Percentiles rank a stretch among this genome's conserved stretches.
These are phyloP conservation scores for Lasioglossum lativentre DNA, from an alignment of 2,888 invertebrate species.

Conservation along the genomic window DNA sequence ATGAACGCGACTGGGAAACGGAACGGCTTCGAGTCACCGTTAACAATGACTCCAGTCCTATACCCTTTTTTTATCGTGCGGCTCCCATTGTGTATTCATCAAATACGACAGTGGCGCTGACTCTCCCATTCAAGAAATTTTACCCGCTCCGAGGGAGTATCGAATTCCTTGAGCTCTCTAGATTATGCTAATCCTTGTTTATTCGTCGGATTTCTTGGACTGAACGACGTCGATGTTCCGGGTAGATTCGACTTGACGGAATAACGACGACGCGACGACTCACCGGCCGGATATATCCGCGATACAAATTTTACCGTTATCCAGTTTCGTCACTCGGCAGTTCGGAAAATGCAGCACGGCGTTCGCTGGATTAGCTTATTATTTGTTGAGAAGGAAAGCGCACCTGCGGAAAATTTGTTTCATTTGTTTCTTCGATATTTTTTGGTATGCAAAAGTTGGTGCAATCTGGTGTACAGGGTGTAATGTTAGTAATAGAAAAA, in stretches of 20 bases:
- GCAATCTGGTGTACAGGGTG: too few species aligned
- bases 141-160: not conserved
- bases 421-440: too few species aligned
- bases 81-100: conserved; percentile 23
- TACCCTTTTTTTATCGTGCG: conserved; percentile 12
- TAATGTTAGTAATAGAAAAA: too few species aligned
- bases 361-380: not conserved
- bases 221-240: not conserved
- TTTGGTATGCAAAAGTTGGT: too few species aligned
- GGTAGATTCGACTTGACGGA: not conserved
- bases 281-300: too few species aligned
- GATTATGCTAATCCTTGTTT: conserved; percentile 12
- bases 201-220: not conserved
- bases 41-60: conserved; percentile 25
- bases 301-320: not conserved
- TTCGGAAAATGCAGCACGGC: not conserved
- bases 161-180: conserved; percentile 3
- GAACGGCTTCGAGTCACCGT: conserved; percentile 2
- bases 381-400: not conserved
- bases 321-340: not conserved
- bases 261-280: not conserved
- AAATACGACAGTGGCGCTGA: conserved; percentile 2
- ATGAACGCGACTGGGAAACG: conserved; percentile 29
- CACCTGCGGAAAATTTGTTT: too few species aligned
- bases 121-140: conserved; percentile 6